Conservation (phyloP, 2,113 vertebrate genomes). For the Lepus europaeus region DNA sequence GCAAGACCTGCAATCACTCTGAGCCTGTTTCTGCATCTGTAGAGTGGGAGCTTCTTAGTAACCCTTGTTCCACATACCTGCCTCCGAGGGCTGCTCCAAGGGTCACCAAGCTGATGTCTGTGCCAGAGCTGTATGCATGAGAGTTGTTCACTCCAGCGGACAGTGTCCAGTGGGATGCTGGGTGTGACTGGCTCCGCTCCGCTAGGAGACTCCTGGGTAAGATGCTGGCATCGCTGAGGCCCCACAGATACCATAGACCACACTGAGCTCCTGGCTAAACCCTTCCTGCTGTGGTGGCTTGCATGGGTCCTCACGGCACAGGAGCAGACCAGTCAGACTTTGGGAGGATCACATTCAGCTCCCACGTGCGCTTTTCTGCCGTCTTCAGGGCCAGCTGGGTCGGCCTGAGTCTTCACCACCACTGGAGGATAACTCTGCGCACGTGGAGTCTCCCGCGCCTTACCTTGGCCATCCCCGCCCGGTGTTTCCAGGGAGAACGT, state of each 20-base stretch:
- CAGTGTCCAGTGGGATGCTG: not conserved
- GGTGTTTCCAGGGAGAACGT: too few species aligned
- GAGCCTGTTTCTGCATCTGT: not conserved
- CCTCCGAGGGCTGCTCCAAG: not conserved
- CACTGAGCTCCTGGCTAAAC: not conserved
- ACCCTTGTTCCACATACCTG: not conserved
- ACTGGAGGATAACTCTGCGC: not conserved
- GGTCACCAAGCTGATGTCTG: not conserved
- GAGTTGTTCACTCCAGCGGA: not conserved
- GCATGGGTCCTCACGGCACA: not conserved
- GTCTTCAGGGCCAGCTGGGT: not conserved
- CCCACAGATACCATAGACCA: too few species aligned
- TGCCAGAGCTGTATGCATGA: not conserved
- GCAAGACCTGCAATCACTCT: not conserved
- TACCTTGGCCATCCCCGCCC: not conserved
- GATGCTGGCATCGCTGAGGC: not conserved
- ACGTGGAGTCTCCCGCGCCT: not conserved
- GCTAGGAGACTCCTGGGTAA: not conserved
- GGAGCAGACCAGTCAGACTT: not conserved
- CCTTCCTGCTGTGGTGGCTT: not conserved
- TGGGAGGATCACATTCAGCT: conserved; percentile 15
- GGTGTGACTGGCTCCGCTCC: not conserved
- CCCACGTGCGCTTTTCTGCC: not conserved
- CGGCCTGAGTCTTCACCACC: not conserved
- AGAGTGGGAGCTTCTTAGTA: not conserved